Evolutionary conservation across 37 sponge, comb jelly and placozoan genomes (phyloP).

Genomic region (Cliona cf. orientalis): DNA sequence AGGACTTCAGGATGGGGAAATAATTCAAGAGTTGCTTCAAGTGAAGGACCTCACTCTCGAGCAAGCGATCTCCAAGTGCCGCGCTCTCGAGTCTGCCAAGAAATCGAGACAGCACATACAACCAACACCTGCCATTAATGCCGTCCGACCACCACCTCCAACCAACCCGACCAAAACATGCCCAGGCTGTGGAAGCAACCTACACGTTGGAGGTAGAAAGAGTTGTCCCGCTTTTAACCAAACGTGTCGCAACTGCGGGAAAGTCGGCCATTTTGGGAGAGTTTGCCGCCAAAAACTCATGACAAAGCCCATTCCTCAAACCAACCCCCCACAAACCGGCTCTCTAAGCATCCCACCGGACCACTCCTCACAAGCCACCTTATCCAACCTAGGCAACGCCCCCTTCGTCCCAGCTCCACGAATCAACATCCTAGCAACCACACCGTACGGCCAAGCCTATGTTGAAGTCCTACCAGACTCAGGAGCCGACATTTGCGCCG

Average conservation of each 20-base stretch:
- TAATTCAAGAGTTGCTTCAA: slow-evolving; percentile 15
- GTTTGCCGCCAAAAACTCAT: slow-evolving; percentile 19
- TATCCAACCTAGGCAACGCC: too few relatives aligned
- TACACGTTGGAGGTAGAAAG: slow-evolving; percentile 20
- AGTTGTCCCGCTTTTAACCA: slow-evolving; percentile 23
- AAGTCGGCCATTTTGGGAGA: slow-evolving; percentile 29
- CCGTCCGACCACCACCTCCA: neutral
- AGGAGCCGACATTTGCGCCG: slow-evolving; percentile 7
- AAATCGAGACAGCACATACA: neutral
- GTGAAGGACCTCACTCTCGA: slow-evolving; percentile 9
- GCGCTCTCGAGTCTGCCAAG: slow-evolving; percentile 21
- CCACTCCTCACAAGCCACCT: too few relatives aligned
- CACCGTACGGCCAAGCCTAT: too few relatives aligned
- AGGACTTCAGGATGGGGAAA: slow-evolving; percentile 26
- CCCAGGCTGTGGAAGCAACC: slow-evolving; percentile 31
- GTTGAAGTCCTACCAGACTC: slow-evolving; percentile 32
- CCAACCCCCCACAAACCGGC: too few relatives aligned
- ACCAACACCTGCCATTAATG: neutral
- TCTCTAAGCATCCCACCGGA: too few relatives aligned
- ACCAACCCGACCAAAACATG: slow-evolving; percentile 3
- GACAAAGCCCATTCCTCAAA: neutral
- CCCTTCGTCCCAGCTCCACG: too few relatives aligned
- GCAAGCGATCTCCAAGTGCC: slow-evolving; percentile 24
- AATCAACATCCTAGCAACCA: too few relatives aligned
- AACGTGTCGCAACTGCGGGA: slow-evolving; percentile 42